Evolutionary conservation across 2,888 invertebrate genomes (phyloP).

Genomic region (Alviniconcha strummeri): DNA sequence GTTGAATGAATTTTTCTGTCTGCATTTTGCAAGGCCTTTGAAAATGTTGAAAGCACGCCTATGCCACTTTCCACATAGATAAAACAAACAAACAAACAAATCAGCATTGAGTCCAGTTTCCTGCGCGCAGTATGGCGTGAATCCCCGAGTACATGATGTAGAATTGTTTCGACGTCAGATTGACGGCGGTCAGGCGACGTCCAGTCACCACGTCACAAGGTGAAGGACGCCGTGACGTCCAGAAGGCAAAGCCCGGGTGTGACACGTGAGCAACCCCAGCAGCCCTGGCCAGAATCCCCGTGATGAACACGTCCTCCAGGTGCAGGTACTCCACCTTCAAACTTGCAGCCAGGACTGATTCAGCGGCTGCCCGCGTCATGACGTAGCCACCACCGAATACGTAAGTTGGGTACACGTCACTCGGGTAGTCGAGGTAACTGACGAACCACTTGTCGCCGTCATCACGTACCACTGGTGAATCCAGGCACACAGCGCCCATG

Average conservation of each 20-base stretch:
- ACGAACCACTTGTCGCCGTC: constrained; percentile 48
- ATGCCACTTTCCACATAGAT: neutral
- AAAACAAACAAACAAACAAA: neutral
- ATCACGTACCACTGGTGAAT: constrained; percentile 45
- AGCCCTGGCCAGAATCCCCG: constrained; percentile 45
- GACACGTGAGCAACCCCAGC: constrained; percentile 40
- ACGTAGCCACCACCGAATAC: constrained; percentile 50
- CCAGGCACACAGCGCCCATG: constrained; percentile 45
- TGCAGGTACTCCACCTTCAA: constrained; percentile 37
- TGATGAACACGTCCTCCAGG: constrained; percentile 51
- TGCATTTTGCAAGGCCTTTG: neutral
- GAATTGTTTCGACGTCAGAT: constrained; percentile 42
- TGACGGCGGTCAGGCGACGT: constrained; percentile 42
- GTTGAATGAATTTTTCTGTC: no score
- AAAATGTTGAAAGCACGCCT: neutral
- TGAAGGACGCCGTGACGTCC: constrained; percentile 43
- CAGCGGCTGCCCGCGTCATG: constrained; percentile 39
- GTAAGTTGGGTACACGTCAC: constrained; percentile 43
- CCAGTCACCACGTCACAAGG: constrained; percentile 44
- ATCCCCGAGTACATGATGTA: constrained; percentile 38
- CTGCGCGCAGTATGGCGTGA: constrained; percentile 24
- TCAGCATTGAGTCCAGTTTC: constrained; percentile 28
- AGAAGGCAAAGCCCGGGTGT: constrained; percentile 47
- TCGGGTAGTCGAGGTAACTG: constrained; percentile 39
- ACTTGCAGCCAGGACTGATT: constrained; percentile 29